Percentiles rank a stretch among this genome's conserved stretches.
Conservation (phyloP, 2,888 invertebrate species). For the Sminthurinus aureus region DNA sequence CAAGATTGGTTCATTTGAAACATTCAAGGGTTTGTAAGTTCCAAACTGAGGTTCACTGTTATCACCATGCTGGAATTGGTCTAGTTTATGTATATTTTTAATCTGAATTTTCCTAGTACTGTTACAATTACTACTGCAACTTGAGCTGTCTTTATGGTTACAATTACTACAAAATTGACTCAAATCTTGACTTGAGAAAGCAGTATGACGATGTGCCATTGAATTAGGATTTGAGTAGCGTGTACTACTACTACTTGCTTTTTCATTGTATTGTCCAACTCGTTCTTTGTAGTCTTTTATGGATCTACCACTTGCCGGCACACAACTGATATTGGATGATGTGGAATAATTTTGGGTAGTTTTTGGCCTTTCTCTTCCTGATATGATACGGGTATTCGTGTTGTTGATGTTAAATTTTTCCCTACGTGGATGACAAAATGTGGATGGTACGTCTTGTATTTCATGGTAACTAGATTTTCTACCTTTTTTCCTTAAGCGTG, state of each 20-base stretch:
- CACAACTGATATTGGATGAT: background rate
- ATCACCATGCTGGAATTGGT: background rate
- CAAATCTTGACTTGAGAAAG: background rate
- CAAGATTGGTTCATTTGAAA: background rate
- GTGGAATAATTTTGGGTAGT: background rate
- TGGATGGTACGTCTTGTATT: background rate
- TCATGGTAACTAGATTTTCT: slow-evolving; percentile 1
- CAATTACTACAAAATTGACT: background rate
- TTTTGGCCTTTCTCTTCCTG: background rate
- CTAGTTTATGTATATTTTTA: no score
- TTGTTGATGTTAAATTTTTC: background rate
- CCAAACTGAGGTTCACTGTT: background rate
- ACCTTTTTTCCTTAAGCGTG: background rate
- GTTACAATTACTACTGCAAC: background rate
- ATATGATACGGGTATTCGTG: background rate
- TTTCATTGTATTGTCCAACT: background rate
- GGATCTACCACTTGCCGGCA: background rate
- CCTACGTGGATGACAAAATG: background rate
- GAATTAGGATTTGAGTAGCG: background rate
- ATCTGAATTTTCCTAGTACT: background rate
- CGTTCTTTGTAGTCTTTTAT: background rate
- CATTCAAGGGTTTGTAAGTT: slow-evolving; percentile 8
- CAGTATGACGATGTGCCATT: background rate
- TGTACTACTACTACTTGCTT: background rate
- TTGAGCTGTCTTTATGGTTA: background rate